Evolutionary conservation across 2,888 invertebrate genomes (phyloP).

Genomic region (Ganaspis brasiliensis): DNA sequence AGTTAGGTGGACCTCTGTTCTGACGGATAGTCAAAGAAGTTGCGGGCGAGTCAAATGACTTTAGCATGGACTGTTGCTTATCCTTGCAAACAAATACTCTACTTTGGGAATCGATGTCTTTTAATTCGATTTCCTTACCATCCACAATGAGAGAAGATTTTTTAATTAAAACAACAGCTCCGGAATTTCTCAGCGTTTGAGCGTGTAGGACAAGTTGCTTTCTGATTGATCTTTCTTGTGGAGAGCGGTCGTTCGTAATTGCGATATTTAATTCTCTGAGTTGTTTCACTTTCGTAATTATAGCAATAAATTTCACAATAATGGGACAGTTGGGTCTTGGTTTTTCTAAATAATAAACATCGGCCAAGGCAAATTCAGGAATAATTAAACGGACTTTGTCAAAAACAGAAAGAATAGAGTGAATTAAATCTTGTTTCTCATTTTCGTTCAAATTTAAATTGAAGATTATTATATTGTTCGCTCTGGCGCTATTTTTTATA

Average conservation of each 20-base stretch:
- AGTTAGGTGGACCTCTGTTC: neutral
- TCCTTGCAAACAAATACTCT: too few relatives aligned
- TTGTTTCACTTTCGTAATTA: neutral
- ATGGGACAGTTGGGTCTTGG: neutral
- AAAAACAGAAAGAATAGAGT: neutral
- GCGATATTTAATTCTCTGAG: neutral
- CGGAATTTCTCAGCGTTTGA: neutral
- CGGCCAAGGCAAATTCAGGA: neutral
- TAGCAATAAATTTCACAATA: neutral
- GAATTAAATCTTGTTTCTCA: neutral
- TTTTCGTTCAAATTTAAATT: too few relatives aligned
- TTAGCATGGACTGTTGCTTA: too few relatives aligned
- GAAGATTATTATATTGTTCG: constrained; percentile 1
- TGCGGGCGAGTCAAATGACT: too few relatives aligned
- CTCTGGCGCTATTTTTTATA: neutral
- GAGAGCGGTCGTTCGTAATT: neutral
- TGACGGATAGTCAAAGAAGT: too few relatives aligned
- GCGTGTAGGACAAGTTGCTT: neutral
- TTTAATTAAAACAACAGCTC: too few relatives aligned
- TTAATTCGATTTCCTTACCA: too few relatives aligned
- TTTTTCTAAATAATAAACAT: neutral
- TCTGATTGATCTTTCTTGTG: neutral
- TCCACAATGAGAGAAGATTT: too few relatives aligned
- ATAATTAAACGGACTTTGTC: neutral
- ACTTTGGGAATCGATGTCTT: too few relatives aligned